Base-by-base conservation (phyloP, 2,888 invertebrate species). In the Aricia artaxerxes region DNA sequence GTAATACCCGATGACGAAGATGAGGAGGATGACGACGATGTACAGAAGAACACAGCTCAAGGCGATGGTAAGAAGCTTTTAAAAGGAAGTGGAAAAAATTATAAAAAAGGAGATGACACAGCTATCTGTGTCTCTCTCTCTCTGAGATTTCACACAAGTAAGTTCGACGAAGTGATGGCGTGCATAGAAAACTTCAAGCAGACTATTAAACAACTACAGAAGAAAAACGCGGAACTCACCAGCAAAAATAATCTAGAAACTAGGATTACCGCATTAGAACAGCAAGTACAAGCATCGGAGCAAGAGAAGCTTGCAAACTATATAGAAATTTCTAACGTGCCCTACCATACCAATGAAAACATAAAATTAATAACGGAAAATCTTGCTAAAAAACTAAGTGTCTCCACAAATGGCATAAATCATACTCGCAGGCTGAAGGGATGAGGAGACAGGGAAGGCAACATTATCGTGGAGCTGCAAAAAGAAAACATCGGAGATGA, bases 241-340 rank as follows among this genome's bases (percentile, higher is more conserved):
- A 78, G 78, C 24, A 78, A 80, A 78, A 80, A 80, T 64, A 77
- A 79, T 38, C n/a, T 80, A 31, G 80, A 80, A 73, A 75, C 57
- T 6, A 57, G 78, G 2, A 16, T 80, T 49, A 38, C 78, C 24
- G 80, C 81, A 5, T 75, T 82, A 4, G 82, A 83, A 79, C 83
- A 83, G 53, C 80, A 79, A 9, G 35, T 83, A 1, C 82, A 82
- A 57, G 81, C 80, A 53, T 78, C 81, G 40, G 82, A 83, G 64
- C 82, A 83, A 79, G 72, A 77, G n/a, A 77, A 79, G 13, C 64
- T 64, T 7, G 5, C 64, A 24, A 64, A n/a, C 3, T 64, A 24
- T 9, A 31, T 64, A 24, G 64, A 64, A 31, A 64, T 64, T 24
- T 6, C 31, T 64, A 64, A 64, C 24, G 64, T 64, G 31, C 24